These are phyloP conservation scores for Telenomus remus DNA, from an alignment of 1,140 invertebrate species.

Conservation along the genomic window DNA sequence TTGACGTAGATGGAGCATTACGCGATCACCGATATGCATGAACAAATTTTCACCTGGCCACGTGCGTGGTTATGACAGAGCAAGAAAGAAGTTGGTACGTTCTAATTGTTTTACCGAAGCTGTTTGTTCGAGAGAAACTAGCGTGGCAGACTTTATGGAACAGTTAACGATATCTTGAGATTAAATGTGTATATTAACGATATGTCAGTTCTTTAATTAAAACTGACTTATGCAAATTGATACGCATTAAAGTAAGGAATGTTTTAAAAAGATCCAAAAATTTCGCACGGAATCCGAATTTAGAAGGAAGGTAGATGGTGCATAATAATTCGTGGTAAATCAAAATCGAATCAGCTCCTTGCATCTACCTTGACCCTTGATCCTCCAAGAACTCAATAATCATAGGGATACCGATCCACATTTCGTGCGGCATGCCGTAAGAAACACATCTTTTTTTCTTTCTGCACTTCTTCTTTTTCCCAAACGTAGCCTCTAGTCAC, in stretches of 20 bases:
- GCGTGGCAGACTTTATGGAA: too few species aligned
- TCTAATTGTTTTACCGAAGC: not conserved
- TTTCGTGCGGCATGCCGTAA: conserved; percentile 37
- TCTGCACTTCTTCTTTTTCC: conserved; percentile 18
- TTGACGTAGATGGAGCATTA: conserved; percentile 23
- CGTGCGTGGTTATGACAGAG: conserved; percentile 11
- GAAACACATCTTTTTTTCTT: conserved; percentile 37
- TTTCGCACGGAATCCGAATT: conserved; percentile 1
- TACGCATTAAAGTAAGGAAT: too few species aligned
- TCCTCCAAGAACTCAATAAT: conserved; percentile 52
- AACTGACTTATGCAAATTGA: too few species aligned
- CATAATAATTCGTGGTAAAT: conserved; percentile 46
- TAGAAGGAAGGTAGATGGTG: conserved; percentile 4
- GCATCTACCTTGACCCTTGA: conserved; percentile 44
- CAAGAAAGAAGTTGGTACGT: conserved; percentile 9
- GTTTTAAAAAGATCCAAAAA: too few species aligned
- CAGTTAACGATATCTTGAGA: too few species aligned
- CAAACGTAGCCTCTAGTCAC: conserved; percentile 28
- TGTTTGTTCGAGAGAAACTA: not conserved
- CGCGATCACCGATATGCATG: conserved; percentile 39
- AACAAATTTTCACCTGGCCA: conserved; percentile 40
- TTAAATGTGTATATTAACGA: too few species aligned
- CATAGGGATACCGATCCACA: conserved; percentile 46
- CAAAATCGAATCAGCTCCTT: conserved; percentile 51
- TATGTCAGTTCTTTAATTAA: too few species aligned